Evolutionary conservation across 2,797 vertebrate species (phyloP).

Genomic region (Scyliorhinus canicula): DNA sequence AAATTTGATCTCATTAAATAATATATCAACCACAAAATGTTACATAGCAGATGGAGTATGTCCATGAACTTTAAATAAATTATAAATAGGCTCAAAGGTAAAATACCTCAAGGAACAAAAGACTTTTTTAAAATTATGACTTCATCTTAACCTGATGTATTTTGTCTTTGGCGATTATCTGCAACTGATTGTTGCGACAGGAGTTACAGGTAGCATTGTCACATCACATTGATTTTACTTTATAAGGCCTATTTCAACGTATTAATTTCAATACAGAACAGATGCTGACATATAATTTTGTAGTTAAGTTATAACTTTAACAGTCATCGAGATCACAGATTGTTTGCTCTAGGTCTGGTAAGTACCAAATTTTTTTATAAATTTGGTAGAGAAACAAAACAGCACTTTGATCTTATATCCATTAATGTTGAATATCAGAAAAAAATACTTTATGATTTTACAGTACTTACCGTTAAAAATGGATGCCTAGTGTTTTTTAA

Average conservation of each 20-base stretch:
- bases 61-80: background rate
- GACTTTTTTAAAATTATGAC: background rate
- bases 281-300: background rate
- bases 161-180: background rate
- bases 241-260: background rate
- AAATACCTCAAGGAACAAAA: background rate
- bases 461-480: conserved; percentile 86
- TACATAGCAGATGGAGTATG: background rate
- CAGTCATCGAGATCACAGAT: background rate
- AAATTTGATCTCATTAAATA: background rate
- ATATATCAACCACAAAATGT: background rate
- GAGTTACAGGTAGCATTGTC: background rate
- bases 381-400: background rate
- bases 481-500: conserved; percentile 94
- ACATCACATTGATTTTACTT: background rate
- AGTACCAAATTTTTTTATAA: background rate
- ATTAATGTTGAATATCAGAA: background rate
- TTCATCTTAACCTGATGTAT: background rate
- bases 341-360: background rate
- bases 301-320: background rate
- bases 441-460: background rate
- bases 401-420: background rate
- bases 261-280: conserved; percentile 5
- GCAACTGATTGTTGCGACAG: background rate
- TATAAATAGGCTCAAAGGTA: background rate